A percentile compares a stretch with the other conserved stretches of the same genome.
Conservation (phyloP, 1,140 invertebrate species). For the Aricia agestis region DNA sequence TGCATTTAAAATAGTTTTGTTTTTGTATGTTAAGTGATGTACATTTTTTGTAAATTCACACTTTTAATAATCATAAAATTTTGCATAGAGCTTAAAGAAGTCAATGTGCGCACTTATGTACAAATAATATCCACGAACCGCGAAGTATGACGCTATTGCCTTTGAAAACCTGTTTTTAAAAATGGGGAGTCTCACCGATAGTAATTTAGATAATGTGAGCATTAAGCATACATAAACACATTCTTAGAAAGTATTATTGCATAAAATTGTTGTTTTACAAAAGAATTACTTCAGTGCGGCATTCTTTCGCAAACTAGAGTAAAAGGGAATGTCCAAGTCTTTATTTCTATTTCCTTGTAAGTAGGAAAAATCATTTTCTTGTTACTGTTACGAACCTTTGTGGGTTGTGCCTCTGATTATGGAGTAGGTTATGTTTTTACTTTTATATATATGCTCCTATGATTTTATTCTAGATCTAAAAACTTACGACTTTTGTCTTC, state of each 20-base stretch:
- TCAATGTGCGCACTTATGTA: constrained; percentile 2
- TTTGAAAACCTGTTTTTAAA: constrained; percentile 13
- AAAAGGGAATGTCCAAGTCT: neutral
- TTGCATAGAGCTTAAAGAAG: constrained; percentile 3
- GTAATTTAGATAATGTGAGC: neutral
- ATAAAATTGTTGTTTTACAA: neutral
- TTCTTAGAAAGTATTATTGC: neutral
- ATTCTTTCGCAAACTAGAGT: neutral
- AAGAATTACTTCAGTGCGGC: neutral
- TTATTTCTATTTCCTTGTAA: neutral
- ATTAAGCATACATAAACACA: neutral
- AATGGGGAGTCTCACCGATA: constrained; percentile 11
- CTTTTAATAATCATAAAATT: neutral
- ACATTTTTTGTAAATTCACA: too few species aligned
- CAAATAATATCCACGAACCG: constrained; percentile 7
- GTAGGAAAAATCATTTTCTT: neutral
- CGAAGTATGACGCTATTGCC: constrained; percentile 6
- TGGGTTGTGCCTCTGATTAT: too few species aligned
- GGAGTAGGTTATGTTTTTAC: too few species aligned
- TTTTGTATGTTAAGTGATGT: too few species aligned
- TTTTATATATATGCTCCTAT: too few species aligned
- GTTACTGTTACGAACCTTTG: too few species aligned
- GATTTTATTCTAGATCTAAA: too few species aligned
- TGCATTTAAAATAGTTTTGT: too few species aligned
- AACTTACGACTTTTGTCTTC: too few species aligned